Percentiles rank a stretch among this genome's conserved stretches.
Conservation (phyloP, 35 echinoderm and acorn worm genomes). For the Heliocidaris erythrogramma region DNA sequence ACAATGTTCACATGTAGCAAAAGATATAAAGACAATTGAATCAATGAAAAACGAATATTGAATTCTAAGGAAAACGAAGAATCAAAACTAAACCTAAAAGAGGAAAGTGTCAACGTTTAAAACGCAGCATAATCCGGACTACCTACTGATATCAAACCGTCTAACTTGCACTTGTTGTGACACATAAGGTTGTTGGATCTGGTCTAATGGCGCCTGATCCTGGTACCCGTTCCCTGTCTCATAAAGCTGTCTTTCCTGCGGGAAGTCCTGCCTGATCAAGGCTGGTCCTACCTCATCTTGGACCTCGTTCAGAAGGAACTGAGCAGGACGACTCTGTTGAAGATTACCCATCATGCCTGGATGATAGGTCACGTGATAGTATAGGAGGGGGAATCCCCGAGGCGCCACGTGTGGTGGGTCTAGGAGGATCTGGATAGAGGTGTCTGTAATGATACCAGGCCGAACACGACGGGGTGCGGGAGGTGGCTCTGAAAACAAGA, state of each 20-base stretch:
- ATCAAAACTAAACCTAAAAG: no score
- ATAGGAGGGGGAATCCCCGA: constrained; percentile 28
- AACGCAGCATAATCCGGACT: background rate
- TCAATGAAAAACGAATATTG: no score
- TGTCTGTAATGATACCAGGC: background rate
- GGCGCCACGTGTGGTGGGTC: background rate
- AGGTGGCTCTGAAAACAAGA: background rate
- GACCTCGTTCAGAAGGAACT: background rate
- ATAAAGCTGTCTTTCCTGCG: background rate
- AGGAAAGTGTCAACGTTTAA: no score
- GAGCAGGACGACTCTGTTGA: background rate
- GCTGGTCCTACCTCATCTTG: background rate
- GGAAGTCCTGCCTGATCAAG: background rate
- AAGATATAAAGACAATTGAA: no score
- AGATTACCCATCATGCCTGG: background rate
- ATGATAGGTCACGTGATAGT: background rate
- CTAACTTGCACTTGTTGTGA: background rate
- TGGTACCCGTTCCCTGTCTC: background rate
- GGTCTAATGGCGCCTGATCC: background rate
- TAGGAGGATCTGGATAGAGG: background rate
- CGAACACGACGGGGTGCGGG: background rate
- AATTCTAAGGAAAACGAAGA: no score
- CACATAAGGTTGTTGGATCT: constrained; percentile 8
- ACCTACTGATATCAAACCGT: background rate
- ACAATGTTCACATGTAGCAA: no score